phyloP scores from a whole-genome alignment of 2,797 vertebrate species.

The Nannoperca australis region DNA sequence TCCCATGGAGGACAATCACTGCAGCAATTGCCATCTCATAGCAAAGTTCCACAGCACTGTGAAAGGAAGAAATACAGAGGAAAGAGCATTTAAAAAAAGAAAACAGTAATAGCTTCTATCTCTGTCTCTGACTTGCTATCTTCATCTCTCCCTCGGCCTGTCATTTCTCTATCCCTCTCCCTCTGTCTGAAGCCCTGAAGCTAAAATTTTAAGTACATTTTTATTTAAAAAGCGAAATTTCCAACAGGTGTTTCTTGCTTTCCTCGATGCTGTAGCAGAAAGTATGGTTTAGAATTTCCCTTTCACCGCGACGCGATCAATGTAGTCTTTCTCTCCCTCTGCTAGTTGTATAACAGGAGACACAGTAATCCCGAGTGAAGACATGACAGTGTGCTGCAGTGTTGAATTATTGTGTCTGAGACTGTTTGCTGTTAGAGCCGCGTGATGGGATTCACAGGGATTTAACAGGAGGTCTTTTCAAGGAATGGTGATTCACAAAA shows the following conservation, averaged over 20 bases:
- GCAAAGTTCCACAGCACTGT: slow-evolving; percentile 71
- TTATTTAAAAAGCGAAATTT: slow-evolving; percentile 5
- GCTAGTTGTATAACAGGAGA: slow-evolving; percentile 43
- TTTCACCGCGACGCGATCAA: slow-evolving; percentile 24
- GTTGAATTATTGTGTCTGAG: slow-evolving; percentile 58
- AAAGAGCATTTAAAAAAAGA: slow-evolving; percentile 67
- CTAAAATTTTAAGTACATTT: slow-evolving; percentile 9
- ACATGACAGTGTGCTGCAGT: slow-evolving; percentile 52
- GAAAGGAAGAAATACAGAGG: slow-evolving; percentile 74
- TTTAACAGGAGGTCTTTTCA: slow-evolving; percentile 57
- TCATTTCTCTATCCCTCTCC: slow-evolving; percentile 30
- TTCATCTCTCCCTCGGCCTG: slow-evolving; percentile 53
- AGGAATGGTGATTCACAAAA: slow-evolving; percentile 52
- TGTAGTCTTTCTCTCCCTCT: slow-evolving; percentile 17
- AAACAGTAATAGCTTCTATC: slow-evolving; percentile 74
- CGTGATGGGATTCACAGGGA: slow-evolving; percentile 60
- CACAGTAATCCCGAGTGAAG: slow-evolving; percentile 58
- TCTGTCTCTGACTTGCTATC: slow-evolving; percentile 52
- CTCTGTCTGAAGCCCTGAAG: slow-evolving; percentile 11
- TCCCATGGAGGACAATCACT: slow-evolving; percentile 77
- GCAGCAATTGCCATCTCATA: slow-evolving; percentile 79
- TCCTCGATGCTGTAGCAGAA: background rate
- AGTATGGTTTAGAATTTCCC: slow-evolving; percentile 14
- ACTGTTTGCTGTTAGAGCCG: slow-evolving; percentile 49
- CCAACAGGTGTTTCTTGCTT: background rate